Evolutionary conservation across 2,797 vertebrate species (phyloP).

Genomic region (Labeo calbasu): DNA sequence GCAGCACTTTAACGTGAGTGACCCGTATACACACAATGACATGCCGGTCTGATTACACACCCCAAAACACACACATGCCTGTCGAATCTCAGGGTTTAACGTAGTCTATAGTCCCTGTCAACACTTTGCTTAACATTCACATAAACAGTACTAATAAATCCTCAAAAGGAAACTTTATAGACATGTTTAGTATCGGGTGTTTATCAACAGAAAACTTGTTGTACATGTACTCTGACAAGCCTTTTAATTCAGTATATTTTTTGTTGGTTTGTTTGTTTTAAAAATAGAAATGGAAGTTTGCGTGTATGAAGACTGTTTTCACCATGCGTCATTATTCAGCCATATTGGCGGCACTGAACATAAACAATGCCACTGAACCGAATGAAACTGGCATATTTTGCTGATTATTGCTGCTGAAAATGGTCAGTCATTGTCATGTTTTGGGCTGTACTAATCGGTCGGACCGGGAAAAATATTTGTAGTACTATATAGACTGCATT

Average conservation of each 20-base stretch:
- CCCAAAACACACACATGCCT: conserved; percentile 61
- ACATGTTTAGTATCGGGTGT: not conserved
- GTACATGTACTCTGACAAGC: too few relatives aligned
- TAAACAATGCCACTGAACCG: too few relatives aligned
- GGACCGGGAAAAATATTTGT: too few relatives aligned
- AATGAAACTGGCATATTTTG: too few relatives aligned
- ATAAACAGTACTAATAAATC: not conserved
- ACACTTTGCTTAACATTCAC: conserved; percentile 10
- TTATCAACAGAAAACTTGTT: not conserved
- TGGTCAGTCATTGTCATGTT: too few relatives aligned
- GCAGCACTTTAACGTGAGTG: conserved; percentile 45
- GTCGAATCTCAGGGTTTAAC: conserved; percentile 54
- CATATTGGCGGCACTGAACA: too few relatives aligned
- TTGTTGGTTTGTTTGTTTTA: too few relatives aligned
- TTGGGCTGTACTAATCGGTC: too few relatives aligned
- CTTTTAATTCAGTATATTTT: not conserved
- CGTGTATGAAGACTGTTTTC: not conserved
- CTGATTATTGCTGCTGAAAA: too few relatives aligned
- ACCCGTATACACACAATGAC: conserved; percentile 54
- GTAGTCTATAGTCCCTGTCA: conserved; percentile 50
- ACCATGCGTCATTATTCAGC: too few relatives aligned
- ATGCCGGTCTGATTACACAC: conserved; percentile 48
- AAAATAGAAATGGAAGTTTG: not conserved
- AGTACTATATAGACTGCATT: too few relatives aligned
- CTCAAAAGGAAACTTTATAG: not conserved